A percentile compares a stretch with the other conserved stretches of the same genome.
Conservation (phyloP, 23 tunicate genomes). For the Trididemnum miniatum region DNA sequence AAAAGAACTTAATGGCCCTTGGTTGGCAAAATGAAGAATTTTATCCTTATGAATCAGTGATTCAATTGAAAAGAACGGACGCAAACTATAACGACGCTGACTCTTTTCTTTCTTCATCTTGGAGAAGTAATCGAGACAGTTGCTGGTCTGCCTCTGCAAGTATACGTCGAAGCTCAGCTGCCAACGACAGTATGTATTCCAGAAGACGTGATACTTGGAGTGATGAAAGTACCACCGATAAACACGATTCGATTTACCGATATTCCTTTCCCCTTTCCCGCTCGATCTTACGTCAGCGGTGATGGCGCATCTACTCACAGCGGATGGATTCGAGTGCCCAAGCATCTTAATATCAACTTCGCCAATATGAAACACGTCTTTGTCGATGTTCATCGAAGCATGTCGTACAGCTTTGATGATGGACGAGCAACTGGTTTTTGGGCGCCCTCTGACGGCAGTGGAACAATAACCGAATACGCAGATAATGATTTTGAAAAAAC, state of each 20-base stretch:
- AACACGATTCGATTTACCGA: neutral
- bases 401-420: slow-evolving; percentile 37
- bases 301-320: neutral
- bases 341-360: slow-evolving; percentile 3
- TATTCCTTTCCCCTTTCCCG: neutral
- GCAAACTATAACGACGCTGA: neutral
- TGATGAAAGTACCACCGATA: slow-evolving; percentile 2
- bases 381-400: slow-evolving; percentile 44
- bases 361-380: slow-evolving; percentile 44
- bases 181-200: neutral
- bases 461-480: too few relatives aligned
- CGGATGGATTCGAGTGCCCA: neutral
- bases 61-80: neutral
- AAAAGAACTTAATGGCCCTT: neutral
- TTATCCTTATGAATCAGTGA: slow-evolving; percentile 9
- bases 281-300: neutral
- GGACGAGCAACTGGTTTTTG: neutral
- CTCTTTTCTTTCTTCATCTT: neutral
- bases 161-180: neutral
- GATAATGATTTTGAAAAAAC: slow-evolving; percentile 1
- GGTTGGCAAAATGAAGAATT: slow-evolving; percentile 5
- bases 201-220: slow-evolving; percentile 24
- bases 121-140: neutral
- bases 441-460: slow-evolving; percentile 4
- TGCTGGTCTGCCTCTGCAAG: slow-evolving; percentile 2